Percentiles rank a stretch among this genome's conserved stretches.
Conservation (phyloP, 2,113 vertebrate species). For the Barnardius zonarius region DNA sequence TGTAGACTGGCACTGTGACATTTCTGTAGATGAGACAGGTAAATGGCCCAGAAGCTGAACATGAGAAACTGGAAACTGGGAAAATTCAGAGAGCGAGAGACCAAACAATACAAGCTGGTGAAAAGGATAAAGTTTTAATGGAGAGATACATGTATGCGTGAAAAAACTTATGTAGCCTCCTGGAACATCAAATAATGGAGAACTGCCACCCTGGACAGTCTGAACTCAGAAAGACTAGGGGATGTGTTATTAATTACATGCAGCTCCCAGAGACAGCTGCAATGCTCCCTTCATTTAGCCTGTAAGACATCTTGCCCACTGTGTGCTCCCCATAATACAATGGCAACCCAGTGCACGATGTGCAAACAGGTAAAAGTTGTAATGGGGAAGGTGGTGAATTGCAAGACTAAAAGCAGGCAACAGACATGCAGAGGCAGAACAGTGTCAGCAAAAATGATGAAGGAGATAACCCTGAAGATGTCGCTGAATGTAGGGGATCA, state of each 20-base stretch:
- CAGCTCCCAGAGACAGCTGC: neutral
- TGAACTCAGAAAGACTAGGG: neutral
- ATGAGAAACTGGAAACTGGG: slow-evolving; percentile 74
- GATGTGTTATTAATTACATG: neutral
- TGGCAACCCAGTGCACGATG: neutral
- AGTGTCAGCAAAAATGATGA: neutral
- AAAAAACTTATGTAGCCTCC: neutral
- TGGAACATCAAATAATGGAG: neutral
- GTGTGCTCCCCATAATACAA: neutral
- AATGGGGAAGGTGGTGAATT: neutral
- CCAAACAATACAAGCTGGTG: neutral
- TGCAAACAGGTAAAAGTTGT: neutral
- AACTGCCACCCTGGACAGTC: neutral
- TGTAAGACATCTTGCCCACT: neutral
- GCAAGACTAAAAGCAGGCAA: neutral
- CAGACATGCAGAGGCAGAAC: neutral
- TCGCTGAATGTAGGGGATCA: neutral
- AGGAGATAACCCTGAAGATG: neutral
- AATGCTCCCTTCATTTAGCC: neutral
- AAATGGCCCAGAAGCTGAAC: slow-evolving; percentile 77
- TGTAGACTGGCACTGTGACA: slow-evolving; percentile 85
- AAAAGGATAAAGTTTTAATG: neutral
- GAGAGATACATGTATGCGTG: neutral
- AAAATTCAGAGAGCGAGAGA: slow-evolving; percentile 5
- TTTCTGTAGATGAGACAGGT: slow-evolving; percentile 85